phyloP scores from a whole-genome alignment of 92 coral and sea anemone genomes.

The Zoanthus gigantus region DNA sequence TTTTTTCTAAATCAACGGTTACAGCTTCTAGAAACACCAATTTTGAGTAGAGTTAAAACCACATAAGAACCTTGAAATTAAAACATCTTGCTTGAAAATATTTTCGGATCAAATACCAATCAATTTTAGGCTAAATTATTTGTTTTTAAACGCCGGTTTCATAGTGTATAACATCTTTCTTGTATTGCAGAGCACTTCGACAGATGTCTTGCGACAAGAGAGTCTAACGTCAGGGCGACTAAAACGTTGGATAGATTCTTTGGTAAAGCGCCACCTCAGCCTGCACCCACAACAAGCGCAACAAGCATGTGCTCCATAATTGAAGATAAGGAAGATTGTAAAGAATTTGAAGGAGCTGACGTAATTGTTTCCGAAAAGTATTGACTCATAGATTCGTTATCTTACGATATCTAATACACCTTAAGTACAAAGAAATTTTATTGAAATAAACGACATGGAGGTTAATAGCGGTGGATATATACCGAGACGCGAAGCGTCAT shows the following conservation, averaged over 20 bases:
- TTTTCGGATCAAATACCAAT: background rate
- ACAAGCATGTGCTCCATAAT: background rate
- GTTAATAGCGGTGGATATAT: no score
- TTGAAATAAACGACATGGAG: background rate
- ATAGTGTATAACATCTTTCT: background rate
- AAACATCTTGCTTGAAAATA: background rate
- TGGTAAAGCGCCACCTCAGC: background rate
- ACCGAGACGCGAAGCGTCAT: no score
- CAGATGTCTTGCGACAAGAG: background rate
- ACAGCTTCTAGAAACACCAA: background rate
- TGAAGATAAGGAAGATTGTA: background rate
- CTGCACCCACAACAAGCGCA: background rate
- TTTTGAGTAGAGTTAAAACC: background rate
- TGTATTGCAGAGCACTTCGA: background rate
- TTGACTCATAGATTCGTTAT: background rate
- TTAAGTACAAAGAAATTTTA: background rate
- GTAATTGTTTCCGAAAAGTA: constrained; percentile 25
- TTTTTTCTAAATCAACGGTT: constrained; percentile 24
- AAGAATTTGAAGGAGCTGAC: background rate
- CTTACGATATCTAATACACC: background rate
- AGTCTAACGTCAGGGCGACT: background rate
- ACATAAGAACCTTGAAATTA: background rate
- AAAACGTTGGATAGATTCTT: background rate
- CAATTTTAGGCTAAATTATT: background rate
- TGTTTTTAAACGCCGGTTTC: background rate